These are phyloP conservation scores for Carabus problematicus DNA, from an alignment of 2,888 invertebrate species.

Conservation along the genomic window DNA sequence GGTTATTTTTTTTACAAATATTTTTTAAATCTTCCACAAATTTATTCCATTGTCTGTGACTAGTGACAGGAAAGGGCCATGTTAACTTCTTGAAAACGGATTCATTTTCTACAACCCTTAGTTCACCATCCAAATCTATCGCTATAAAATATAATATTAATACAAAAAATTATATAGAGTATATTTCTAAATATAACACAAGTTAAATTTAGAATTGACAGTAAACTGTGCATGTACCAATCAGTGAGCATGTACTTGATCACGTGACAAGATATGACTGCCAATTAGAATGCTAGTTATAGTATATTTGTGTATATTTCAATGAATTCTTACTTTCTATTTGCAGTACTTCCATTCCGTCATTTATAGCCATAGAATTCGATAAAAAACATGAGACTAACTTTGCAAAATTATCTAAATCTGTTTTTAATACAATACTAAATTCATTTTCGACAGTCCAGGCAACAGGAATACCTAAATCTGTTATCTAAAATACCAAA, in stretches of 20 bases:
- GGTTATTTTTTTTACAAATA: slow-evolving; percentile 24
- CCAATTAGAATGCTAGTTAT: too few relatives aligned
- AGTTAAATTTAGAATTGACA: too few relatives aligned
- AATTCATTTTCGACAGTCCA: slow-evolving; percentile 81
- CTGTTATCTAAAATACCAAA: slow-evolving; percentile 68
- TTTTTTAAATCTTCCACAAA: slow-evolving; percentile 27
- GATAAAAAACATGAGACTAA: slow-evolving; percentile 76
- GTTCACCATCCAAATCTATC: slow-evolving; percentile 33
- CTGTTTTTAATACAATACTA: slow-evolving; percentile 78
- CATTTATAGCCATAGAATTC: slow-evolving; percentile 76
- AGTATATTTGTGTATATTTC: not conserved
- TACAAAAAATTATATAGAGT: not conserved
- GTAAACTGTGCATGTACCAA: too few relatives aligned
- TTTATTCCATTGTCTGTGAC: slow-evolving; percentile 33
- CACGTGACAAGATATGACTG: too few relatives aligned
- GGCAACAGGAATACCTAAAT: slow-evolving; percentile 78
- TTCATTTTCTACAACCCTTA: slow-evolving; percentile 38
- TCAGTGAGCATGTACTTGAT: too few relatives aligned
- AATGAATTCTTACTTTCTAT: slow-evolving; percentile 73
- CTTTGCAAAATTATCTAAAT: slow-evolving; percentile 76
- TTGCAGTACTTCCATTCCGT: slow-evolving; percentile 75
- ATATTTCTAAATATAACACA: not conserved
- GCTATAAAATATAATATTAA: slow-evolving; percentile 23
- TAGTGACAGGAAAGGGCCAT: slow-evolving; percentile 35
- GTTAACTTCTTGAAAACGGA: slow-evolving; percentile 35